Evolutionary conservation across 2,888 invertebrate species (phyloP), one percentile per base, ranked within the genome.

Genomic region (Lomographa bimaculata): DNA sequence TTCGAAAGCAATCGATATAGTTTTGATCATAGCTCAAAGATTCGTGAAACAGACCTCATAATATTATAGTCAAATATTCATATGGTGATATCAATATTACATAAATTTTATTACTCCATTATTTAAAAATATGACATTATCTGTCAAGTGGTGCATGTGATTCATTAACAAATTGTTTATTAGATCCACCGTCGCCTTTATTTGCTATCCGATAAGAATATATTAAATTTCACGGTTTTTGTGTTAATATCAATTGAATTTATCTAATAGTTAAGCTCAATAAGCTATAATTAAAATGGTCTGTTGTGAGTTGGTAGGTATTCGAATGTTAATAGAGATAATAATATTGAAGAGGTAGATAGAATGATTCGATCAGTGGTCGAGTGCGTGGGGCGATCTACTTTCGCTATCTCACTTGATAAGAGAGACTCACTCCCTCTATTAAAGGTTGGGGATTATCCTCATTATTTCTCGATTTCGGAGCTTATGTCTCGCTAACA

Each of bases 181-280:
- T 76, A 68, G 62, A 62, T 71, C 62, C 57, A 54, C 58, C 59
- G 65, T 64, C 66, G 63, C 71, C 65, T 64, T 67, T 74, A 71
- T 78, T 77, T 71, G 69, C 60, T 71, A 59, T 70, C 54, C 54
- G 85, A 85, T 86, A 86, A 71, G 50, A 63, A 66, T 72, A 79
- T 83, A 86, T 84, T 86, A 84, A 83, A 79, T 79, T 82, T 76
- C 67, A 70, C 61, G 66, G 59, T 64, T 68, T n/a, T n/a, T n/a
- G n/a, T n/a, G 64, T 70, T 60, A 74, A 14, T 14, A 14, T 14
- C 4, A 72, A 73, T 64, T 51, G 60, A 55, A 76, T 58, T 78
- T 82, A 83, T 81, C 81, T 66, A 54, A 57, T 59, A 67, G 72
- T 79, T 72, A 56, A 60, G 60, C 70, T 64, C 57, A 64, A 64